Base-by-base conservation (phyloP, 2,113 vertebrate species). In the Myiozetetes cayanensis region DNA sequence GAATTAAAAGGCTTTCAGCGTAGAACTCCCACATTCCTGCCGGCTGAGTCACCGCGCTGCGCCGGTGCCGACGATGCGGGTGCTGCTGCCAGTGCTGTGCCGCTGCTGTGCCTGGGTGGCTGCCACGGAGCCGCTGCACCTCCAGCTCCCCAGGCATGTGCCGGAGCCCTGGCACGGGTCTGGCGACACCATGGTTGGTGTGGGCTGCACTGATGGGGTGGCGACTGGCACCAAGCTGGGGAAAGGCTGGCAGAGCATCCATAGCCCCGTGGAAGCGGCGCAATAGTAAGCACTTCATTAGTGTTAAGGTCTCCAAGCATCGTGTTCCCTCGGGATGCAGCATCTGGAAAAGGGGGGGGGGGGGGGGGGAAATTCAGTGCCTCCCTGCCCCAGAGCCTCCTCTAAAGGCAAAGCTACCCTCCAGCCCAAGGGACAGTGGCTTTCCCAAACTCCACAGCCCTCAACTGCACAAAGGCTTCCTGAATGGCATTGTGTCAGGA, bases 1-100 rank as follows among this genome's bases (percentile, higher is more conserved):
- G 95, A 94, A 95, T 96, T 94, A 96, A 97, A 96, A 95, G 96
- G 82, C 93, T 97, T 97, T 93, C 90, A 94, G 44, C 61, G 46
- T 19, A 88, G 97, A 96, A 96, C 96, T 96, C 97, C 96, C 93
- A 75, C 97, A 97, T 98, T 98, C 98, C 95, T 97, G 94, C 61
- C 0, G 39, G 37, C 66, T 98, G 97, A 97, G 65, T 98, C 98
- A 98, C 93, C 7, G n/a, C 9, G 8, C 62, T 23, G 89, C 3
- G 16, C 35, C 11, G 4, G 22, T 31, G 73, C 43, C 22, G 24
- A 33, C 59, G 55, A 33, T n/a, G 33, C 55, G 12, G 55, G 31
- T n/a, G 55, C 55, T n/a, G 55, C 20, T 58, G 20, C 55, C 33
- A 14, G 18, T 58, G 10, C 7, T 4, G 3, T 43, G 61, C 59